Percentiles rank a stretch among this genome's conserved stretches.
Conservation (phyloP, 2,888 invertebrate genomes). For the Leucoma salicis region DNA sequence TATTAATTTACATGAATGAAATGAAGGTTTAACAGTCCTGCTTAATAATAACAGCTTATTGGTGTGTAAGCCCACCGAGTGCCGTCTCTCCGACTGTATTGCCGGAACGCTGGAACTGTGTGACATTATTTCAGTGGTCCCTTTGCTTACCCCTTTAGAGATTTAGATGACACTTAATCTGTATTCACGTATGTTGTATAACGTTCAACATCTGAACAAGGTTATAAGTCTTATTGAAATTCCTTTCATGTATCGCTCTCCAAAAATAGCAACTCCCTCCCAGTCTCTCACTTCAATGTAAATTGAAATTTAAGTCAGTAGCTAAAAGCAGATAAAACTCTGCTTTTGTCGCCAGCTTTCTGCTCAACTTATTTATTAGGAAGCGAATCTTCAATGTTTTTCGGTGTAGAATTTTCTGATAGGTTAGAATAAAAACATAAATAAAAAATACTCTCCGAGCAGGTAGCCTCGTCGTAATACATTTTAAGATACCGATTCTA, state of each 20-base stretch:
- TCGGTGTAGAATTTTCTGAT: slow-evolving; percentile 28
- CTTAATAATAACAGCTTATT: no score
- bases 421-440: slow-evolving; percentile 13
- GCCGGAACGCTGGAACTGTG: no score
- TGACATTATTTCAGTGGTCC: no score
- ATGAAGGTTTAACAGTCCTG: no score
- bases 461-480: slow-evolving; percentile 24
- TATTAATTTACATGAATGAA: no score
- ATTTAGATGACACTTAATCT: no score
- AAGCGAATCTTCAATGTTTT: slow-evolving; percentile 28
- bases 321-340: slow-evolving; percentile 39
- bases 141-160: no score
- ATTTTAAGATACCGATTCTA: slow-evolving; percentile 31
- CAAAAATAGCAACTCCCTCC: slow-evolving; percentile 15
- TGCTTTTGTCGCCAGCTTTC: slow-evolving; percentile 34
- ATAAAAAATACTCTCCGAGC: slow-evolving; percentile 19
- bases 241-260: not conserved
- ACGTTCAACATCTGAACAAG: no score
- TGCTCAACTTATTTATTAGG: slow-evolving; percentile 25
- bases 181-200: no score
- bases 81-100: no score
- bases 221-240: no score
- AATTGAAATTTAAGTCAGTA: slow-evolving; percentile 46
- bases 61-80: no score
- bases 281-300: slow-evolving; percentile 23